Evolutionary conservation across 2,888 invertebrate species (phyloP), one percentile per base, ranked within the genome.

Genomic region (Catocala nupta): DNA sequence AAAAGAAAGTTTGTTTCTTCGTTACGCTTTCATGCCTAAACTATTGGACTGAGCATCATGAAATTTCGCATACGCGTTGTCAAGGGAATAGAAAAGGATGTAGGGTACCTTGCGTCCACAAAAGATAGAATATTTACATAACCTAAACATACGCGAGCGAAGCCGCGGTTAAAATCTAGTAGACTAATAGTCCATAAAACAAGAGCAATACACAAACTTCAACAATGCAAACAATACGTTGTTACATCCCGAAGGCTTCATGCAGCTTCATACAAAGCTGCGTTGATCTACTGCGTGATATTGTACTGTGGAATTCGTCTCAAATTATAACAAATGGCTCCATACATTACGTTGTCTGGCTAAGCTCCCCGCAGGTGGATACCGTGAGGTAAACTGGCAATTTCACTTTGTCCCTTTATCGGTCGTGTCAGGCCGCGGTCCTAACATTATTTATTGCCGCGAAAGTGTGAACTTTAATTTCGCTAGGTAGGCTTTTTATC

Each of bases 281-380:
- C 59, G 51, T 71, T 76, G 70, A 64, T 70, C 73, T 75, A 70
- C 73, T 71, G 67, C 55, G 47, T 61, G 55, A 62, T 63, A 64
- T 51, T 70, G 55, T 65, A 65, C 72, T 72, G 70, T 72, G 73
- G 72, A 61, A 66, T 75, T 78, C 73, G 71, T 81, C 84, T 84
- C 81, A 86, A 84, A 89, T 88, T 82, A 86, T 89, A 89, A 90
- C 81, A 81, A 86, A 90, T 87, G 80, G 83, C 68, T 74, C 78
- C 73, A 86, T 90, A 84, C 75, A 86, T 90, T 86, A 87, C 78
- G 67, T 57, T 75, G 78, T 75, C 75, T 77, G 65, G 70, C 73
- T 81, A 76, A 81, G 71, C 77, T 70, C 59, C 69, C 68, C 50
- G 66, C 75, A 75, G 71, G 74, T 73, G 73, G 62, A 62, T 68